Evolutionary conservation across 1,140 invertebrate genomes (phyloP), one percentile per base, ranked within the genome.

Genomic region (Polypedilum vanderplanki): DNA sequence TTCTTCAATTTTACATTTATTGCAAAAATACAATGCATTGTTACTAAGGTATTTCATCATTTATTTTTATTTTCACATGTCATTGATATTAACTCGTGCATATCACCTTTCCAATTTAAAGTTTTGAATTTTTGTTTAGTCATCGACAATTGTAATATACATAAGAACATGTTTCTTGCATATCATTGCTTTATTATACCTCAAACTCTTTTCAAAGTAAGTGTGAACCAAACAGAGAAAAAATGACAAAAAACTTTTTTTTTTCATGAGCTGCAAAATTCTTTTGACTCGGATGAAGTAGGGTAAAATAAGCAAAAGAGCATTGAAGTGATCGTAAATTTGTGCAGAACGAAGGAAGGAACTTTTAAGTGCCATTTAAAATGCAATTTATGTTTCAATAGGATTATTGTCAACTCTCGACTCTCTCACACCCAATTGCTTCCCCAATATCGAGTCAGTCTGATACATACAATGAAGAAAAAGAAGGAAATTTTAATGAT

Each of bases 321-420:
- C 46, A 57, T 57, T 57, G 12, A 57, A 57, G 46, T 57, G 46
- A 57, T 57, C n/a, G 46, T 57, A 57, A 57, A 57, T 57, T 57
- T 57, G 46, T 57, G 46, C 46, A 57, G 12, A 57, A n/a, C 46
- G n/a, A 57, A 57, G 46, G 46, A 57, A 57, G 46, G 46, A 57
- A 57, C 46, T 57, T 57, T 57, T 57, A 57, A 57, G 46, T 57
- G 46, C 46, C 46, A 57, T 57, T 57, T 57, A 57, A 57, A 57
- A 57, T 57, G 46, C 46, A 57, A 57, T 57, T 57, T 57, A 57
- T 57, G 46, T 57, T 57, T 57, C 46, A 57, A 57, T 57, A 57
- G 46, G 46, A 57, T 57, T 57, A 57, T 57, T 57, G 46, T 57
- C 46, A 57, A 57, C 8, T 57, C n/a, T 57, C n/a, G 4, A n/a